Evolutionary conservation across 2,797 vertebrate genomes (phyloP).

Genomic region (Chelmon rostratus): DNA sequence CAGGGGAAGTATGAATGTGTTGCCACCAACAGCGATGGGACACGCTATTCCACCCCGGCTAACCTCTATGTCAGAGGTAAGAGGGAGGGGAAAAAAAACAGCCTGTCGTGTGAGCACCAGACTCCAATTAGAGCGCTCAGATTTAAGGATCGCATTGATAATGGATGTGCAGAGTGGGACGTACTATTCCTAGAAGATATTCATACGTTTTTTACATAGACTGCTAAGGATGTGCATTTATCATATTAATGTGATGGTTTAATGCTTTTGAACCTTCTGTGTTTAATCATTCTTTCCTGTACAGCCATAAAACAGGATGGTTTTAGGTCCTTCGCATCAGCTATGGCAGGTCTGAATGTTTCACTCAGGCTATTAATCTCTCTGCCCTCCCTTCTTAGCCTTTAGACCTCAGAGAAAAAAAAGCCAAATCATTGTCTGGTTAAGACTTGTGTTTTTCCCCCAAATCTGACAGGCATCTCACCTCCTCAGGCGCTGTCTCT

Average conservation of each 20-base stretch:
- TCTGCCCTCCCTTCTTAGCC: conserved; percentile 69
- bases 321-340: conserved; percentile 31
- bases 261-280: conserved; percentile 23
- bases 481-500: conserved; percentile 66
- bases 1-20: conserved; percentile 99
- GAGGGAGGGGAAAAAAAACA: conserved; percentile 16
- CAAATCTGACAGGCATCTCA: conserved; percentile 73
- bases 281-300: conserved; percentile 36
- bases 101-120: not conserved
- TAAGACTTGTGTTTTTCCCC: conserved; percentile 68
- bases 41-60: conserved; percentile 98
- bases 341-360: conserved; percentile 38
- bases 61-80: conserved; percentile 99
- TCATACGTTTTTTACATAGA: not conserved
- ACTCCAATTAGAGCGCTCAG: conserved; percentile 16
- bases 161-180: conserved; percentile 12
- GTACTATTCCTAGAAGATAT: conserved; percentile 8
- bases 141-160: conserved; percentile 6
- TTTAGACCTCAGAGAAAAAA: conserved; percentile 67
- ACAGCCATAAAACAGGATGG: conserved; percentile 30
- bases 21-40: conserved; percentile 98
- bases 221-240: conserved; percentile 9
- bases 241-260: conserved; percentile 29
- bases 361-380: conserved; percentile 70
- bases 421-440: conserved; percentile 73